These are phyloP conservation scores for Onychostoma macrolepis DNA, from an alignment of 2,113 vertebrate species.

Conservation along the genomic window DNA sequence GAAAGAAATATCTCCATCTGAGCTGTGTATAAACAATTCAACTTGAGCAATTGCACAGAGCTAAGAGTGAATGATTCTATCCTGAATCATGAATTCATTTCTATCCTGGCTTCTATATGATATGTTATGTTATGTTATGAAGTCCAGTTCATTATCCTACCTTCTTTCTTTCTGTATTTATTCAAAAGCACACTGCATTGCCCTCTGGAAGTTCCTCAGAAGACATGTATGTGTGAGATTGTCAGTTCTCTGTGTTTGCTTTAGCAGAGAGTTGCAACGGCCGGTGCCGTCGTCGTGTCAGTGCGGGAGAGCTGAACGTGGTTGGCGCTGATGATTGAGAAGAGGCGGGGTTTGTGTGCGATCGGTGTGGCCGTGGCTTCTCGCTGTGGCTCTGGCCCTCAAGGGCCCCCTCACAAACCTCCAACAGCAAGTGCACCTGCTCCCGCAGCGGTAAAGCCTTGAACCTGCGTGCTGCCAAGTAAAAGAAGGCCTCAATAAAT, in stretches of 20 bases:
- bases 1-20: neutral
- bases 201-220: neutral
- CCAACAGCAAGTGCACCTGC: conserved; percentile 81
- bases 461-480: conserved; percentile 86
- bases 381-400: conserved; percentile 65
- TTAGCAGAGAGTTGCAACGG: conserved; percentile 62
- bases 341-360: conserved; percentile 24
- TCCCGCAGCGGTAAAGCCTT: conserved; percentile 79
- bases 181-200: neutral
- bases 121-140: too few relatives aligned
- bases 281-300: conserved; percentile 59
- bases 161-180: neutral
- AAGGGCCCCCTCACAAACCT: conserved; percentile 85
- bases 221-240: neutral
- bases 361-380: conserved; percentile 46
- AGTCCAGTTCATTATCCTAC: neutral
- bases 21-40: neutral
- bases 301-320: conserved; percentile 43
- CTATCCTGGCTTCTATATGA: neutral
- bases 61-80: neutral
- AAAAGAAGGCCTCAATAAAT: conserved; percentile 90
- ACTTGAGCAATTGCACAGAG: neutral
- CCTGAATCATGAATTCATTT: too few relatives aligned
- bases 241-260: conserved; percentile 65
- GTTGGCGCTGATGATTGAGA: conserved; percentile 47